phyloP scores from a whole-genome alignment of 37 sponge, comb jelly and placozoan genomes.

The Chondrosia reniformis region DNA sequence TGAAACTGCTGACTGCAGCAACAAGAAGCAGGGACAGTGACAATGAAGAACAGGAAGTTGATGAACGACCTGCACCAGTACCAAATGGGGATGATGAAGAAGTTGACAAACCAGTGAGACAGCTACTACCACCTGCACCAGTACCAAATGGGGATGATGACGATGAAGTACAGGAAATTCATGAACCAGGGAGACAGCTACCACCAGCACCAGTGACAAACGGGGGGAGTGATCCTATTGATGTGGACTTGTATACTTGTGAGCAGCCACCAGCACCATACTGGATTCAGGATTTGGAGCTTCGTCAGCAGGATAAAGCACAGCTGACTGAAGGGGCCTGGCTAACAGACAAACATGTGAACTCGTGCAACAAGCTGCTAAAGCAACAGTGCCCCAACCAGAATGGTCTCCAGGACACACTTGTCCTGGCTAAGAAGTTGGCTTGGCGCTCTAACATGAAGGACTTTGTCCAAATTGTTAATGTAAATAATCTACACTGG shows the following conservation, averaged over 20 bases:
- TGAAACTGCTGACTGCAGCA: background rate
- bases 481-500: conserved; percentile 29
- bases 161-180: background rate
- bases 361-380: conserved; percentile 14
- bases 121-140: conserved; percentile 7
- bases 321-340: conserved; percentile 1
- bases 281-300: conserved; percentile 5
- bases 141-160: background rate
- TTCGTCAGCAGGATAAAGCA: background rate
- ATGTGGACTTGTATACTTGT: background rate
- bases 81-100: background rate
- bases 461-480: conserved; percentile 35
- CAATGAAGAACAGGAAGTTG: background rate
- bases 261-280: conserved; percentile 13
- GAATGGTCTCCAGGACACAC: conserved; percentile 36
- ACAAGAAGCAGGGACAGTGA: background rate
- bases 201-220: background rate
- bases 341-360: conserved; percentile 27
- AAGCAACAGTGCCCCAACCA: background rate
- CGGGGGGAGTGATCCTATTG: background rate
- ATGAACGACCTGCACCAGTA: background rate
- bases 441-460: background rate
- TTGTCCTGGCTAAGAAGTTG: background rate
- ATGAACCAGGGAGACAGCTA: background rate
- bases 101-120: background rate